These are phyloP conservation scores for Limnephilus rhombicus DNA, from an alignment of 2,888 invertebrate species.

Conservation along the genomic window DNA sequence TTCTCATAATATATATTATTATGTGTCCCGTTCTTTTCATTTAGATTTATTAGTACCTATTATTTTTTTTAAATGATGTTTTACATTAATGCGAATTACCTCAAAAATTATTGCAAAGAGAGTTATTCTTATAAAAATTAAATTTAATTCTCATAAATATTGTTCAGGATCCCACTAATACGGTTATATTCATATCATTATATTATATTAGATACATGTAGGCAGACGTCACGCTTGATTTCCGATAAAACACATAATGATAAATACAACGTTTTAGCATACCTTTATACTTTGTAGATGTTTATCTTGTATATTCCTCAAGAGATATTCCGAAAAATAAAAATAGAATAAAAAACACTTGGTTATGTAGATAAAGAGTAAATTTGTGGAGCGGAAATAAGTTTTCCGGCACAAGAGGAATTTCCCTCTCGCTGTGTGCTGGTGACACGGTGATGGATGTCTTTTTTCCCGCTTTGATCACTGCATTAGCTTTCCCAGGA, in stretches of 20 bases:
- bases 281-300: neutral
- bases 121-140: too few relatives aligned
- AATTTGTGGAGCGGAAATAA: slow-evolving; percentile 28
- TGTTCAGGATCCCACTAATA: too few relatives aligned
- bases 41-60: too few relatives aligned
- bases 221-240: neutral
- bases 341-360: slow-evolving; percentile 4
- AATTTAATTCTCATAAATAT: too few relatives aligned
- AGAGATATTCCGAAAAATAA: neutral
- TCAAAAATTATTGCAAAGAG: too few relatives aligned
- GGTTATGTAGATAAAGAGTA: slow-evolving; percentile 11
- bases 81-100: too few relatives aligned
- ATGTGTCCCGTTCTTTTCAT: too few relatives aligned
- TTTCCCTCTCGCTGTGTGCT: slow-evolving; percentile 7
- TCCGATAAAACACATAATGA: neutral
- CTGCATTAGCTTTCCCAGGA: neutral
- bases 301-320: neutral
- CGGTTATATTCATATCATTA: too few relatives aligned
- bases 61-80: too few relatives aligned
- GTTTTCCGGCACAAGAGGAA: slow-evolving; percentile 14
- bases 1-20: too few relatives aligned
- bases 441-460: slow-evolving; percentile 30
- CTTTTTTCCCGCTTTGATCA: slow-evolving; percentile 34
- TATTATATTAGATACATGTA: neutral
- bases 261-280: neutral